Evolutionary conservation across 1,140 invertebrate genomes (phyloP).

Genomic region (Zaprionus inermis): DNA sequence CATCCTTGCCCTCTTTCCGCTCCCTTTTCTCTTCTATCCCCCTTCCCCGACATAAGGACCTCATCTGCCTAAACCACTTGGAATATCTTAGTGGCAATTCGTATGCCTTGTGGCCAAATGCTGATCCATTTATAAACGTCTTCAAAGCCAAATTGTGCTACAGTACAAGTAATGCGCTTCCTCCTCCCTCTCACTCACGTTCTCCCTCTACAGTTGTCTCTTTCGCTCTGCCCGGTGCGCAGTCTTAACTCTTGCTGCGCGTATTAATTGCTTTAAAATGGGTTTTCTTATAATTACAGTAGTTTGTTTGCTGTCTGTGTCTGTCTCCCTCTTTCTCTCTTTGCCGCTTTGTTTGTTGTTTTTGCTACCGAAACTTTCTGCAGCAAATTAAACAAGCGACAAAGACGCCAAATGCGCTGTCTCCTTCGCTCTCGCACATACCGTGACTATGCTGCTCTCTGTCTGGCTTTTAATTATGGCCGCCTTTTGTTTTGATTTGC

Average conservation of each 20-base stretch:
- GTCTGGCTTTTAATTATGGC: conserved; percentile 57
- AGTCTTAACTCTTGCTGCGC: conserved; percentile 28
- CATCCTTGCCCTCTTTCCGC: neutral
- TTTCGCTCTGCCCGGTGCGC: neutral
- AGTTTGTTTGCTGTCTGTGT: conserved; percentile 67
- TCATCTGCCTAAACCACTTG: conserved; percentile 8
- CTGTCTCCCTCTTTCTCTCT: neutral
- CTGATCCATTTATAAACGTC: conserved; percentile 69
- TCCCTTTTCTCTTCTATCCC: neutral
- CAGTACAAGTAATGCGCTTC: neutral
- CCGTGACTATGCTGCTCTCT: neutral
- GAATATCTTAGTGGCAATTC: conserved; percentile 29
- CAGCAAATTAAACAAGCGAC: conserved; percentile 20
- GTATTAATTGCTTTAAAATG: conserved; percentile 52
- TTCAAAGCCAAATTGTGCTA: conserved; percentile 44
- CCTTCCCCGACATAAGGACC: neutral
- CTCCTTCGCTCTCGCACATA: neutral
- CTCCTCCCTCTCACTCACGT: neutral
- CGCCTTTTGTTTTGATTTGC: conserved; percentile 67
- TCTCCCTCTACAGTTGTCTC: neutral
- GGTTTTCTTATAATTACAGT: conserved; percentile 63
- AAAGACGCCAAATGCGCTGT: neutral
- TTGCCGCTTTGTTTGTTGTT: conserved; percentile 14
- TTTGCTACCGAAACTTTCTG: conserved; percentile 21
- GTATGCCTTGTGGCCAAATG: conserved; percentile 34